These are phyloP conservation scores for Synchiropus splendidus DNA, from an alignment of 2,113 vertebrate species.

Conservation along the genomic window DNA sequence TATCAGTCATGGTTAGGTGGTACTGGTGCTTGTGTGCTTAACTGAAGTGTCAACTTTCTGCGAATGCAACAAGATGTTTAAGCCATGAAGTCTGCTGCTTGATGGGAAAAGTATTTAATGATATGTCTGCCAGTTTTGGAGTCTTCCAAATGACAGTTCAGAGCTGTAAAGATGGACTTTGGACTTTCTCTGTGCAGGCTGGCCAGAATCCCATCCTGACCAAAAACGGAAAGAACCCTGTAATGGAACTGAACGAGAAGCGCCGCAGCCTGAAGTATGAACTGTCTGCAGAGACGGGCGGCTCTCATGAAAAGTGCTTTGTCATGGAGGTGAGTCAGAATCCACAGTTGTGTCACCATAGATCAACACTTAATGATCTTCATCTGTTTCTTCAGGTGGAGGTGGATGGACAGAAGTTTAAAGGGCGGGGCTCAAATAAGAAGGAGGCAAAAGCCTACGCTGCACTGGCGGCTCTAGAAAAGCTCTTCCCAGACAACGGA, in stretches of 20 bases:
- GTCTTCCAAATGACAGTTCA: too few species aligned
- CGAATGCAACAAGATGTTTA: too few species aligned
- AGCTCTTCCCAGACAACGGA: slow-evolving; percentile 75
- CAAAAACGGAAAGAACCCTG: slow-evolving; percentile 93
- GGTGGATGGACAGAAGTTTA: slow-evolving; percentile 90
- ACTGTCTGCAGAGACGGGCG: slow-evolving; percentile 83
- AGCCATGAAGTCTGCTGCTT: too few species aligned
- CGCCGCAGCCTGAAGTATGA: slow-evolving; percentile 91
- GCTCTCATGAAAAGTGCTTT: slow-evolving; percentile 91
- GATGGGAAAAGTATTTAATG: too few species aligned
- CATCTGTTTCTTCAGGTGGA: slow-evolving; percentile 90
- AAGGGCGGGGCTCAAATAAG: slow-evolving; percentile 89
- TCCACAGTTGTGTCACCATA: too few species aligned
- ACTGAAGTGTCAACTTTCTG: too few species aligned
- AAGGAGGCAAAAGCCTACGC: slow-evolving; percentile 93
- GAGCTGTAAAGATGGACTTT: too few species aligned
- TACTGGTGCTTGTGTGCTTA: too few species aligned
- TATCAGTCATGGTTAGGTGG: too few species aligned
- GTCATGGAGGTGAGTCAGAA: slow-evolving; percentile 95
- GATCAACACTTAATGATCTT: too few species aligned
- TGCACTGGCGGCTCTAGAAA: slow-evolving; percentile 84
- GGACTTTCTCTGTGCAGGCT: slow-evolving; percentile 44
- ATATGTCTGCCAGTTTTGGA: too few species aligned
- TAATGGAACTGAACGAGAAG: slow-evolving; percentile 98
- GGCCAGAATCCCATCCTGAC: slow-evolving; percentile 84